Base-by-base conservation (phyloP, 2,888 invertebrate species). In the Tridacna crocea region DNA sequence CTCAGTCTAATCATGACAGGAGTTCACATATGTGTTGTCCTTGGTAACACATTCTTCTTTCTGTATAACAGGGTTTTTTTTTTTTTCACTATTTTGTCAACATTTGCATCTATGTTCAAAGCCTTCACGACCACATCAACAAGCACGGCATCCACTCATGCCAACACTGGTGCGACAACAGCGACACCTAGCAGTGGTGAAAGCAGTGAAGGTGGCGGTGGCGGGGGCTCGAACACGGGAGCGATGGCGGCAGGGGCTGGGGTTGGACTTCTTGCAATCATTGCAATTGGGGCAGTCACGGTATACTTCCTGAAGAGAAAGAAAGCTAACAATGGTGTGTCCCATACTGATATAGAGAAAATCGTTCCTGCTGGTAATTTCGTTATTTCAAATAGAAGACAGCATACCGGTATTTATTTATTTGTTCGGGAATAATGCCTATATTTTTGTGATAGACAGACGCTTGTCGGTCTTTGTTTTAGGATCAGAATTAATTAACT, bases 241-340 rank as follows among this genome's bases (percentile, higher is more conserved):
- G 79, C 80, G 0, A 84, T 84, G 12, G 76, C 81, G n/a, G 76
- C 68, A 11, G 84, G 84, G 6, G 81, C 75, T 8, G 75, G 79
- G 3, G 79, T 58, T 26, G 79, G 80, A 10, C 19, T 84, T 19
- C 66, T 84, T 15, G 72, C 73, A 15, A 19, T 80, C 19, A 27
- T 58, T 36, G 70, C 51, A 3, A 65, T 77, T 19, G 24, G 66
- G 0, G 73, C 65, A 0, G 48, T 80, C 12, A 61, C 63, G 15
- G 17, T 77, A 0, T 76, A 73, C 48, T 80, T 72, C 58, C n/a
- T 76, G n/a, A 76, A 72, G n/a, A 61, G 51, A 26, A 80, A 80
- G 66, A 76, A 77, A 17, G 22, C 55, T 10, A 75, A 47, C 24
- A 51, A 55, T 46, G 73, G 61, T 22, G 75, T 79, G n/a, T 75